Base-by-base conservation (phyloP, 1,140 invertebrate species). In the Cylas formicarius region DNA sequence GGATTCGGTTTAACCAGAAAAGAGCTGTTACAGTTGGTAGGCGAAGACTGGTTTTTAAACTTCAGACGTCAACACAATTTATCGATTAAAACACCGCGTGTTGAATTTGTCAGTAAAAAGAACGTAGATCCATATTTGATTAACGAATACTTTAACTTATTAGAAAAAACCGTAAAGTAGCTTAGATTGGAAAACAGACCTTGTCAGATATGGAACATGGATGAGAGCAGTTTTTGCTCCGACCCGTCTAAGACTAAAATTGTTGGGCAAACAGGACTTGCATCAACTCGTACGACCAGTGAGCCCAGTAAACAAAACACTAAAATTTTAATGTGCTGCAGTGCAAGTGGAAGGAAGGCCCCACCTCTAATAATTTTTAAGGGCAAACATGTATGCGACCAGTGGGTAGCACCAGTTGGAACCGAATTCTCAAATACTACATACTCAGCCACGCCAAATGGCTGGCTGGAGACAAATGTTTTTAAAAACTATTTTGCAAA, bases 21-120 rank as follows among this genome's bases (percentile, higher is more conserved):
- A 62, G 55, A 14, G 41, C 50, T 13, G 67, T 67, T 50, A 63
- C 60, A 50, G 47, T n/a, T n/a, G n/a, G n/a, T n/a, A n/a, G n/a
- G n/a, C 67, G 38, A 63, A 17, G 62, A 63, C 17, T 69, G 60
- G 62, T 67, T 67, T 43, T 16, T 43, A 10, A 26, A 32, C 13
- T 69, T 68, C 45, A 52, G 48, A 44, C 47, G 56, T 42, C 43
- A 63, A 10, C 48, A 67, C 32, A 35, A 50, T 26, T 36, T 69
- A 2, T 61, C 58, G 3, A 16, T 49, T 5, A 43, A 49, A 38
- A 43, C 61, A 43, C 60, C 65, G 3, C 62, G 67, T 56, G 59
- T 66, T 29, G 60, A n/a, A n/a, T n/a, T n/a, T n/a, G n/a, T n/a
- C n/a, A n/a, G n/a, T n/a, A 66, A 60, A 55, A 64, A 40, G 45